Base-by-base conservation (phyloP, 2,113 vertebrate genomes). In the Abramis brama region DNA sequence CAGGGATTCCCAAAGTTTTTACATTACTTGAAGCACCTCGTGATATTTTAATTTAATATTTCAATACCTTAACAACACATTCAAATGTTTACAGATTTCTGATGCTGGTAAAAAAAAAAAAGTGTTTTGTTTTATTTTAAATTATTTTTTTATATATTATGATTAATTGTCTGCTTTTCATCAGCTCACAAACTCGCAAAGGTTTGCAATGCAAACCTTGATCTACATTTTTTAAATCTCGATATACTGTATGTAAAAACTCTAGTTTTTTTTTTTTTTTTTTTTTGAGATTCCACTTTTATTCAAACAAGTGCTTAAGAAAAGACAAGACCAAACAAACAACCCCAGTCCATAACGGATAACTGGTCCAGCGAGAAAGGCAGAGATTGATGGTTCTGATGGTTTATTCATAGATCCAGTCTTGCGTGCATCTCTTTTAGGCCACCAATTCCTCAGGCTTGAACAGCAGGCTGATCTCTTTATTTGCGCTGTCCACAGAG, bases 391-490 rank as follows among this genome's bases (percentile, higher is more conserved):
- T 55, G 52, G 52, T 55, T 55, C 52, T 55, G 52, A 55, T 55
- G 1, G 15, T 86, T 87, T 87, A 99, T 90, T 99, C 97, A 0
- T 98, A 99, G 90, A 99, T 93, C 94, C 94, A 98, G 60, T 92
- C 57, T 0, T 95, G 88, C 23, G 94, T 91, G 73, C 96, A 96
- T 83, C 95, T 87, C 30, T 96, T 95, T 90, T 93, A 98, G 39
- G 87, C n/a, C 0, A 96, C 86, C 25, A 99, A 84, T 92, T 99
- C 98, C 25, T 94, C 85, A 0, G 94, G 89, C 86, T 97, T 97
- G 93, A 99, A 99, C 97, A 97, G 99, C 85, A 99, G 94, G 73
- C 4, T 91, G 36, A 98, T 94, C 93, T 99, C 98, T 12, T 90
- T 96, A 88, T 98, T 96, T 0, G 98, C 97, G 0, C 97, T 99